These are phyloP conservation scores for Muricea muricata DNA, from an alignment of 92 coral and sea anemone species.

Conservation along the genomic window DNA sequence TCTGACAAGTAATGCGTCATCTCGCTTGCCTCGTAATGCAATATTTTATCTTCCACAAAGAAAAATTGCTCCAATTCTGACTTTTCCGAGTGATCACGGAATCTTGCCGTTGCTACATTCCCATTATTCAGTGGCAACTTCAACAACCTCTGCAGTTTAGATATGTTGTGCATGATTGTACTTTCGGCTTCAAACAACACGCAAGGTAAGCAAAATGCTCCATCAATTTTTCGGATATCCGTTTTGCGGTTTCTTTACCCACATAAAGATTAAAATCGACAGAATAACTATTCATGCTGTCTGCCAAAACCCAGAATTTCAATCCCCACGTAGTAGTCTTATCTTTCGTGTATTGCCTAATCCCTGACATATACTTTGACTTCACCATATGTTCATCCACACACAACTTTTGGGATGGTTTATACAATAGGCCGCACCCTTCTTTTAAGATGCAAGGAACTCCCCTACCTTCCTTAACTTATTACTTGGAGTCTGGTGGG, in stretches of 20 bases:
- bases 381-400: slow-evolving; percentile 69
- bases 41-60: slow-evolving; percentile 20
- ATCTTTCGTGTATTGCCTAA: slow-evolving; percentile 62
- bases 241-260: too few relatives aligned
- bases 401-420: slow-evolving; percentile 68
- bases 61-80: background rate
- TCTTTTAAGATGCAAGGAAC: slow-evolving; percentile 63
- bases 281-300: slow-evolving; percentile 68
- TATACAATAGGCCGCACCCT: slow-evolving; percentile 58
- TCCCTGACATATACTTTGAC: slow-evolving; percentile 69
- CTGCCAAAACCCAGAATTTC: slow-evolving; percentile 59
- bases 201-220: too few relatives aligned
- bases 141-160: slow-evolving; percentile 34
- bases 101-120: background rate
- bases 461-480: slow-evolving; percentile 60
- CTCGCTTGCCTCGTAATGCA: slow-evolving; percentile 27
- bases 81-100: background rate
- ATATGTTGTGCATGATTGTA: background rate
- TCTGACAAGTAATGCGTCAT: slow-evolving; percentile 27
- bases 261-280: slow-evolving; percentile 58
- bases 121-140: background rate
- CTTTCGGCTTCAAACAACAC: slow-evolving; percentile 28
- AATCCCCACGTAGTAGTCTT: slow-evolving; percentile 52
- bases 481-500: slow-evolving; percentile 42
- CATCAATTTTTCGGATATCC: slow-evolving; percentile 14